These are phyloP conservation scores for Donacobius atricapilla DNA, from an alignment of 2,113 vertebrate species.

Conservation along the genomic window DNA sequence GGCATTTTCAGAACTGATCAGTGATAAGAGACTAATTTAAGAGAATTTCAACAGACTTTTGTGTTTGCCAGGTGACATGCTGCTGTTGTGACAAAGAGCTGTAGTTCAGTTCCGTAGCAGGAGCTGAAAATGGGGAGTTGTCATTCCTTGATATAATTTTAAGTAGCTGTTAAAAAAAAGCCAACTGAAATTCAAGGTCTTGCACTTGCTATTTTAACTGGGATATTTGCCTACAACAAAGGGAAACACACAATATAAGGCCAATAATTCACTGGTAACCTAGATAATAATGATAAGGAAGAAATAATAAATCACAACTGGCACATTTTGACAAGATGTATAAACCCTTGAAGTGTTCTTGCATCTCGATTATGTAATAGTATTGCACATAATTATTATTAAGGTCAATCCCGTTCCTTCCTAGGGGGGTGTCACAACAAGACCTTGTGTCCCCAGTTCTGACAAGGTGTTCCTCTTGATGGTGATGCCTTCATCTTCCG, in stretches of 20 bases:
- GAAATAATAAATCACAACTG: neutral
- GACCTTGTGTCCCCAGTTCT: neutral
- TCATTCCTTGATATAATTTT: neutral
- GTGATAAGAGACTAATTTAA: neutral
- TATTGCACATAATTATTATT: neutral
- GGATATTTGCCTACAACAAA: neutral
- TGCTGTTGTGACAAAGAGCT: neutral
- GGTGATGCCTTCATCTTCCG: fast-evolving
- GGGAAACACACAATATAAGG: neutral
- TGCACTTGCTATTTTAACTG: neutral
- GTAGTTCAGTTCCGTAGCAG: neutral
- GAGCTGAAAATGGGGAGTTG: neutral
- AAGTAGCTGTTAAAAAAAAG: neutral
- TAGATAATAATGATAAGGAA: neutral
- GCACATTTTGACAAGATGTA: neutral
- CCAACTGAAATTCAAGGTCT: neutral
- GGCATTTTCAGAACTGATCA: neutral
- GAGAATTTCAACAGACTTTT: neutral
- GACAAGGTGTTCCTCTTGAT: neutral
- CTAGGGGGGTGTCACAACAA: too few relatives aligned
- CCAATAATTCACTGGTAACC: neutral
- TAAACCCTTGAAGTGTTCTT: neutral
- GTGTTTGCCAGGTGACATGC: neutral
- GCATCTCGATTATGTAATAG: neutral
- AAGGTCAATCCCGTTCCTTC: neutral